Evolutionary conservation across 2,113 vertebrate species (phyloP).

Genomic region (Apeltes quadracus): DNA sequence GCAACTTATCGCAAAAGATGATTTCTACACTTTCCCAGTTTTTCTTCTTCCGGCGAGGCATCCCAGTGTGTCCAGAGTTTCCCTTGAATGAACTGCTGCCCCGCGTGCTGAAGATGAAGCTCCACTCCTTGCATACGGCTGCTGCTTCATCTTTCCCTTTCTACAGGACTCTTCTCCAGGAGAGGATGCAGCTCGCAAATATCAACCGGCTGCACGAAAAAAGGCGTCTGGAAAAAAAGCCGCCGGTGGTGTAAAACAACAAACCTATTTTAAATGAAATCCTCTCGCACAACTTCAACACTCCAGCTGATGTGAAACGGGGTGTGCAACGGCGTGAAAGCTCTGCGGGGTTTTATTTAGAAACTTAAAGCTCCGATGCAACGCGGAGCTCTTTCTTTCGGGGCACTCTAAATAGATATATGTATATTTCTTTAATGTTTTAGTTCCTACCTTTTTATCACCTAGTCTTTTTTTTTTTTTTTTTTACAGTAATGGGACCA

Average conservation of each 20-base stretch:
- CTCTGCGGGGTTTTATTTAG: slow-evolving; percentile 14
- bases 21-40: not conserved
- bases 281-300: not conserved
- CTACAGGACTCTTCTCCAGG: too few relatives aligned
- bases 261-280: slow-evolving; percentile 11
- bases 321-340: too few relatives aligned
- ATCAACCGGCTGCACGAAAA: not conserved
- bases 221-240: not conserved
- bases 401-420: slow-evolving; percentile 31
- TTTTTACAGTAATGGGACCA: not conserved
- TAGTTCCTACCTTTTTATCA: not conserved
- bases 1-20: not conserved
- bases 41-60: not conserved
- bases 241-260: slow-evolving; percentile 7
- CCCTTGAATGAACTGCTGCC: not conserved
- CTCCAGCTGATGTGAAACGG: slow-evolving; percentile 12
- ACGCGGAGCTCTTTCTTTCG: not conserved
- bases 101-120: not conserved
- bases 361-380: not conserved
- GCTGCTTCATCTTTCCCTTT: not conserved
- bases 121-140: not conserved
- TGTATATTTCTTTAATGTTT: slow-evolving; percentile 5
- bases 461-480: too few relatives aligned
- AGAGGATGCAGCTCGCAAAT: too few relatives aligned
- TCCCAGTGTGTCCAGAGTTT: not conserved